phyloP scores from a whole-genome alignment of 1,140 invertebrate species.

The Pachyrhynchus sulphureomaculatus region DNA sequence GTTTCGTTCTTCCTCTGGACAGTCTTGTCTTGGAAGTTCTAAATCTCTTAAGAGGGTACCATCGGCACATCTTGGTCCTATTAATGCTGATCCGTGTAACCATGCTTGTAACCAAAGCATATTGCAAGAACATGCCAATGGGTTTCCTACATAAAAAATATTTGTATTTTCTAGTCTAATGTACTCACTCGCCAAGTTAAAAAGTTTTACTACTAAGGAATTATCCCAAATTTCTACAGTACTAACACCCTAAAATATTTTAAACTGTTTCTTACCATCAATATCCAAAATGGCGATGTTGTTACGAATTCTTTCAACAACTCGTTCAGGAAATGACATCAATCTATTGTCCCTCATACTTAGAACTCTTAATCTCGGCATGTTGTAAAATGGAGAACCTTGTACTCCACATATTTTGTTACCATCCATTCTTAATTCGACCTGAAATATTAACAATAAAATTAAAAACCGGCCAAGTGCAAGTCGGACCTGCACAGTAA shows the following conservation, averaged over 20 bases:
- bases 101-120: conserved; percentile 81
- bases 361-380: conserved; percentile 77
- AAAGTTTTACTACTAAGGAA: too few species aligned
- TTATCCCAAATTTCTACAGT: too few species aligned
- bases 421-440: conserved; percentile 78
- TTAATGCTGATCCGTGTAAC: conserved; percentile 68
- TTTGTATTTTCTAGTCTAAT: too few species aligned
- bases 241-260: too few species aligned
- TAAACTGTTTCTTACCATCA: conserved; percentile 78
- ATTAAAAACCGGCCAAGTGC: too few species aligned
- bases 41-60: conserved; percentile 71
- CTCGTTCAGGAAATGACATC: conserved; percentile 70
- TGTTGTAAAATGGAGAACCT: conserved; percentile 74
- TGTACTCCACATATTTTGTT: conserved; percentile 71
- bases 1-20: conserved; percentile 55
- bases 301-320: conserved; percentile 71
- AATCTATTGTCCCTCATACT: conserved; percentile 78
- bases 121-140: conserved; percentile 75
- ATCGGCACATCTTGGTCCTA: conserved; percentile 73
- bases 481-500: too few species aligned
- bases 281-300: conserved; percentile 83
- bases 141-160: conserved; percentile 76
- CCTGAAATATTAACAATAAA: conserved; percentile 8
- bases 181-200: too few species aligned
- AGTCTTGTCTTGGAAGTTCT: conserved; percentile 67